Evolutionary conservation across 2,888 invertebrate genomes (phyloP).

Genomic region (Perithous albicinctus): DNA sequence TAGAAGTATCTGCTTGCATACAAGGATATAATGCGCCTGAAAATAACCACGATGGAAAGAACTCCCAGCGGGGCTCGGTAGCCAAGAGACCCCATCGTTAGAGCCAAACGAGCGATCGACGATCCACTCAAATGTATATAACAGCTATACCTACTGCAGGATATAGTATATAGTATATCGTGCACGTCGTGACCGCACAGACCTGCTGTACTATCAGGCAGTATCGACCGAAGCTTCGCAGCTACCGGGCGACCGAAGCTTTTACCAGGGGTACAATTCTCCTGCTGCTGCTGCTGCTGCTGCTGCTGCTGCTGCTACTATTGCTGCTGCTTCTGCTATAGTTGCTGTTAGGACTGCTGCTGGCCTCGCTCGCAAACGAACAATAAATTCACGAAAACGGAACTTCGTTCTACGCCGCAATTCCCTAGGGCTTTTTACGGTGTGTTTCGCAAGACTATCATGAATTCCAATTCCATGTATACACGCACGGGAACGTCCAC

Average conservation of each 20-base stretch:
- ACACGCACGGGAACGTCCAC: neutral
- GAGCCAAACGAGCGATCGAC: conserved; percentile 65
- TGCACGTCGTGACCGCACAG: conserved; percentile 57
- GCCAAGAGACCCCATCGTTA: conserved; percentile 52
- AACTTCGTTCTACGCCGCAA: conserved; percentile 30
- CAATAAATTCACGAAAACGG: conserved; percentile 61
- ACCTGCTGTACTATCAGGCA: conserved; percentile 49
- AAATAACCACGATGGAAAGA: conserved; percentile 62
- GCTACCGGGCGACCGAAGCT: conserved; percentile 52
- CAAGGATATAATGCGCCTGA: conserved; percentile 51
- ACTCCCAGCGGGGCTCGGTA: conserved; percentile 42
- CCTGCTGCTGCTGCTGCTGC: conserved; percentile 14
- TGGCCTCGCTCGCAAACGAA: conserved; percentile 48
- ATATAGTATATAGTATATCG: conserved; percentile 48
- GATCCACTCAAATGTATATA: conserved; percentile 65
- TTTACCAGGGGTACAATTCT: conserved; percentile 58
- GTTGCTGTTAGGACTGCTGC: neutral
- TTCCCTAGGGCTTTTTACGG: conserved; percentile 28
- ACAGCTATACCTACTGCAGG: conserved; percentile 19
- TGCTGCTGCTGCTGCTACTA: conserved; percentile 18
- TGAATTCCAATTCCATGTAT: conserved; percentile 33
- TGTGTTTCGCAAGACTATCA: conserved; percentile 28
- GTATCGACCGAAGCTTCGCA: conserved; percentile 62
- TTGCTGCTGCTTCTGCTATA: conserved; percentile 21
- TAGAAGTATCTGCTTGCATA: conserved; percentile 38